Evolutionary conservation across 2,888 invertebrate genomes (phyloP).

Genomic region (Campaea margaritaria): DNA sequence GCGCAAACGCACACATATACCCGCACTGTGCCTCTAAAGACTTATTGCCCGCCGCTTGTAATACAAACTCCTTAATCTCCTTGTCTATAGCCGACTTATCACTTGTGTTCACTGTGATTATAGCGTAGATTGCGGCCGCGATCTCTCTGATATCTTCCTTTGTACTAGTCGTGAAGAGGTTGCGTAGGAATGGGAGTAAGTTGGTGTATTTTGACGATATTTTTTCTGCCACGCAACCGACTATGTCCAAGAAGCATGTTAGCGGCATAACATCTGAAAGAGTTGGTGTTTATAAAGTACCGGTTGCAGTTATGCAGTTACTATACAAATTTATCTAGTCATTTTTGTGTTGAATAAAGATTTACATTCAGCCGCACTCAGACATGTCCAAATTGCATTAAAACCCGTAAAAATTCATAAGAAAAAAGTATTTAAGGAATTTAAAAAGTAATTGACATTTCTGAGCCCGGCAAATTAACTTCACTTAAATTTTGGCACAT

Average conservation of each 20-base stretch:
- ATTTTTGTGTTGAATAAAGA: no score
- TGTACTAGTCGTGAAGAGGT: slow-evolving; percentile 87
- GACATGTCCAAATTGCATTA: no score
- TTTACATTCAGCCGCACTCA: no score
- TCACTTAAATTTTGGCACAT: not conserved
- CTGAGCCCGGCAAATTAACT: no score
- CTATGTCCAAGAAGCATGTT: slow-evolving; percentile 91
- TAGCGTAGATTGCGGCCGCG: slow-evolving; percentile 90
- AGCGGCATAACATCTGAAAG: slow-evolving; percentile 86
- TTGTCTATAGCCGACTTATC: slow-evolving; percentile 80
- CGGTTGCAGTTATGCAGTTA: no score
- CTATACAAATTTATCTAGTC: no score
- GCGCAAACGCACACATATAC: slow-evolving; percentile 89
- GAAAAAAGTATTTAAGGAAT: no score
- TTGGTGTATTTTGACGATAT: slow-evolving; percentile 87
- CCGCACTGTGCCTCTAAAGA: slow-evolving; percentile 92
- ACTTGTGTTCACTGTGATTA: slow-evolving; percentile 87
- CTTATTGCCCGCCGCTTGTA: slow-evolving; percentile 82
- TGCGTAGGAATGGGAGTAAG: slow-evolving; percentile 87
- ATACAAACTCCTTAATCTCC: slow-evolving; percentile 81
- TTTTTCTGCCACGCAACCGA: slow-evolving; percentile 91
- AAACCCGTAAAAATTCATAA: no score
- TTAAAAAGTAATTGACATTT: no score
- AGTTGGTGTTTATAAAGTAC: not conserved
- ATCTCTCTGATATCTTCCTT: slow-evolving; percentile 91